A percentile compares a stretch with the other conserved stretches of the same genome.
phyloP scores from a whole-genome alignment of 2,888 invertebrate species.

The Thecophora atra region DNA sequence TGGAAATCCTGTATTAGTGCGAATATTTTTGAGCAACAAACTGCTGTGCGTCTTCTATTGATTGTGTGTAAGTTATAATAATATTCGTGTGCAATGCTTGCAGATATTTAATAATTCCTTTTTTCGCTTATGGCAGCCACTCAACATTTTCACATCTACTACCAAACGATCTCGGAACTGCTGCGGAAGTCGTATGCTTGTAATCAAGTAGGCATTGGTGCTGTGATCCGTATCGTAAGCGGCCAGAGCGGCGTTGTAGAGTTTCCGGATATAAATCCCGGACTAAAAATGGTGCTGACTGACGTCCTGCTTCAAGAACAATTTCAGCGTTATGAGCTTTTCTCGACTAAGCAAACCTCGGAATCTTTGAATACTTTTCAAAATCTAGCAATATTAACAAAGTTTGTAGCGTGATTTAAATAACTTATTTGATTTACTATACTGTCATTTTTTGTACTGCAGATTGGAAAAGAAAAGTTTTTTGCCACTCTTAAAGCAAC shows the following conservation, averaged over 20 bases:
- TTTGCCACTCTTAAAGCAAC: slow-evolving; percentile 53
- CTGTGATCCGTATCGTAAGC: slow-evolving; percentile 61
- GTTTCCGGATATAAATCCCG: slow-evolving; percentile 61
- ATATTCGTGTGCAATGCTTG: neutral
- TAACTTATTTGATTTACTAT: neutral
- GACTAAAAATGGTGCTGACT: slow-evolving; percentile 63
- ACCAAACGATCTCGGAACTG: slow-evolving; percentile 64
- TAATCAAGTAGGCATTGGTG: slow-evolving; percentile 59
- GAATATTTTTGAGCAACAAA: slow-evolving; percentile 70
- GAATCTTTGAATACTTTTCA: slow-evolving; percentile 66
- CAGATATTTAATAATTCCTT: neutral
- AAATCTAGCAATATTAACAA: slow-evolving; percentile 66
- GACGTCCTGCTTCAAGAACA: slow-evolving; percentile 61
- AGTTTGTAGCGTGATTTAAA: slow-evolving; percentile 55
- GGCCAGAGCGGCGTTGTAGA: slow-evolving; percentile 62
- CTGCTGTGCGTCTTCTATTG: slow-evolving; percentile 70
- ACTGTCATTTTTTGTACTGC: slow-evolving; percentile 11
- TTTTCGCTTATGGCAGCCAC: slow-evolving; percentile 52
- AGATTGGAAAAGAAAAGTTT: slow-evolving; percentile 61
- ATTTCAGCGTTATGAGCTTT: slow-evolving; percentile 48
- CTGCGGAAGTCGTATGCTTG: slow-evolving; percentile 56
- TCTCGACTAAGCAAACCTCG: slow-evolving; percentile 50
- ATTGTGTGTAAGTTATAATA: slow-evolving; percentile 67
- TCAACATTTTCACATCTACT: slow-evolving; percentile 63
- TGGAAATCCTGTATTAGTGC: slow-evolving; percentile 66